Percentiles rank a stretch among this genome's conserved stretches.
Evolutionary conservation across 2,113 vertebrate species (phyloP).

Genomic region (Pteropus alecto): DNA sequence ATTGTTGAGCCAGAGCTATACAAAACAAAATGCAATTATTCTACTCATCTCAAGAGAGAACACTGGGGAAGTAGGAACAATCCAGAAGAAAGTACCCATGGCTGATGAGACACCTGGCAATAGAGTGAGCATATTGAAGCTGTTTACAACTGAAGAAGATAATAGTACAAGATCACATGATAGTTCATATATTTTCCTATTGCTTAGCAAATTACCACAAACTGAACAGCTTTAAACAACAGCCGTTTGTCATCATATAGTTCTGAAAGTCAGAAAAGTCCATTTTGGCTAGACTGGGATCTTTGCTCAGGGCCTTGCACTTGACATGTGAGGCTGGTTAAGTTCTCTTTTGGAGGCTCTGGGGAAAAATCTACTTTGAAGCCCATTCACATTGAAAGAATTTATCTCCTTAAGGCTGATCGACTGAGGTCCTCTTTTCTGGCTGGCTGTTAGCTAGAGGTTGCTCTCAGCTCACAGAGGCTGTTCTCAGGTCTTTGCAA

Average conservation of each 20-base stretch:
- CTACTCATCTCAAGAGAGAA: background rate
- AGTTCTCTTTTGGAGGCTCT: background rate
- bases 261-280: background rate
- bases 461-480: background rate
- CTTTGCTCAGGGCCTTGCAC: background rate
- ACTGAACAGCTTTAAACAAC: background rate
- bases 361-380: background rate
- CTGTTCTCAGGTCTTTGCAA: background rate
- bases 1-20: background rate
- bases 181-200: background rate
- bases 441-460: too few species aligned
- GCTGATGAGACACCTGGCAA: background rate
- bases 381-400: background rate
- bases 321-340: background rate
- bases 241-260: background rate
- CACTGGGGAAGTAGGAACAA: background rate
- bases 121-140: background rate
- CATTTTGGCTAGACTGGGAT: background rate
- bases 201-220: background rate
- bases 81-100: background rate
- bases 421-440: background rate
- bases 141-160: background rate
- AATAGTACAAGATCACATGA: background rate
- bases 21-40: background rate
- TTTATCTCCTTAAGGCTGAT: background rate